Conservation (phyloP, 2,888 invertebrate genomes). For the Entomobrya multifasciata region DNA sequence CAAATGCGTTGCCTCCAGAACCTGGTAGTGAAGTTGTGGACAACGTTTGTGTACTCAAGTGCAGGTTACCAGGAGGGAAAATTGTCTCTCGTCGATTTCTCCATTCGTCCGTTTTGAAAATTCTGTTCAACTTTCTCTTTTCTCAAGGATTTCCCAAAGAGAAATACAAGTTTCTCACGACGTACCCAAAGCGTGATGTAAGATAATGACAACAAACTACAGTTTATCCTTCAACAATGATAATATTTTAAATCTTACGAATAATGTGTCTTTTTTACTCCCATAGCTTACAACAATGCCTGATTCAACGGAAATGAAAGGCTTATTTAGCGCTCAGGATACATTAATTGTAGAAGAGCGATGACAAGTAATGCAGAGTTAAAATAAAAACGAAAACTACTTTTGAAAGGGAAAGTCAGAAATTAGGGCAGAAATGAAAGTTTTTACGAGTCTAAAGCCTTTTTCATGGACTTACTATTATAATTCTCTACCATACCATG, state of each 20-base stretch:
- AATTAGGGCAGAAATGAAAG: background rate
- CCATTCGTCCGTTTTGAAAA: conserved; percentile 73
- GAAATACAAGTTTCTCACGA: conserved; percentile 77
- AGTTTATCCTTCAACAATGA: too few relatives aligned
- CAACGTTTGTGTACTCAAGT: conserved; percentile 77
- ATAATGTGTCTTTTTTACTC: background rate
- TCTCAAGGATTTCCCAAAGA: conserved; percentile 78
- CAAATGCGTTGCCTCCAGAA: conserved; percentile 76
- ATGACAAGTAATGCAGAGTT: conserved; percentile 68
- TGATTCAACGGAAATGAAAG: conserved; percentile 75
- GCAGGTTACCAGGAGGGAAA: conserved; percentile 79
- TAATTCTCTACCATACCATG: conserved; percentile 26
- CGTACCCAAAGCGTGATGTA: conserved; percentile 80
- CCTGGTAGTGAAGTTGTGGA: conserved; percentile 75
- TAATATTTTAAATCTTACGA: background rate
- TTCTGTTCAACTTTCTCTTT: conserved; percentile 79
- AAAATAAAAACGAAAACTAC: conserved; percentile 6
- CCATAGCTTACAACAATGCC: conserved; percentile 76
- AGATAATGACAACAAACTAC: conserved; percentile 46
- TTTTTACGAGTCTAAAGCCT: conserved; percentile 53
- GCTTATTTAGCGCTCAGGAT: conserved; percentile 79
- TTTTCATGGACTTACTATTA: conserved; percentile 52
- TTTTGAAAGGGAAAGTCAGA: conserved; percentile 21
- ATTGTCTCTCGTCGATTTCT: conserved; percentile 78
- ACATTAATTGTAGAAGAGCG: conserved; percentile 79